Evolutionary conservation across 2,888 invertebrate species (phyloP).

Genomic region (Agriopis leucophaearia): DNA sequence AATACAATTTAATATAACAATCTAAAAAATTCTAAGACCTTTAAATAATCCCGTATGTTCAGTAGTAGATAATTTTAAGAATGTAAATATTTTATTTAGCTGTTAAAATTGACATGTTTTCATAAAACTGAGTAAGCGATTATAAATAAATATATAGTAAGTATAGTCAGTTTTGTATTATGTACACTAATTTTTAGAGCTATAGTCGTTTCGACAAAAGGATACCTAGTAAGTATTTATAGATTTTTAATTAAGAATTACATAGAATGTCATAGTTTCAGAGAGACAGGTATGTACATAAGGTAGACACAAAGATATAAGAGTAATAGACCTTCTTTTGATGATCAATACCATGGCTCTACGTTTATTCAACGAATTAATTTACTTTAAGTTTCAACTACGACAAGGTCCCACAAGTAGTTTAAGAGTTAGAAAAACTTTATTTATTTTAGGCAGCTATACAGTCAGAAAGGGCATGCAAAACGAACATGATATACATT

Average conservation of each 20-base stretch:
- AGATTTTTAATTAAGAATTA: conserved; percentile 7
- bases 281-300: conserved; percentile 26
- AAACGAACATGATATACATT: not conserved
- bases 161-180: conserved; percentile 13
- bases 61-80: conserved; percentile 28
- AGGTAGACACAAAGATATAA: conserved; percentile 23
- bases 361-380: conserved; percentile 55
- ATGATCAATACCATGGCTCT: conserved; percentile 44
- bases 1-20: not conserved
- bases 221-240: conserved; percentile 8
- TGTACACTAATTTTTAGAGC: conserved; percentile 37
- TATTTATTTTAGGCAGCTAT: conserved; percentile 4
- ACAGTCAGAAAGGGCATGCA: not conserved
- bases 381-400: conserved; percentile 59
- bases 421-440: conserved; percentile 64
- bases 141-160: conserved; percentile 41
- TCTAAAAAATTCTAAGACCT: conserved; percentile 43
- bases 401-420: conserved; percentile 79
- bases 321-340: conserved; percentile 8
- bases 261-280: conserved; percentile 26
- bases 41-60: conserved; percentile 4
- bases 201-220: conserved; percentile 29
- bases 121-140: conserved; percentile 52
- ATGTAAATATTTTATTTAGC: conserved; percentile 32
- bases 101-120: conserved; percentile 74